phyloP scores from a whole-genome alignment of 2,797 vertebrate species.

The Clarias pachynema region DNA sequence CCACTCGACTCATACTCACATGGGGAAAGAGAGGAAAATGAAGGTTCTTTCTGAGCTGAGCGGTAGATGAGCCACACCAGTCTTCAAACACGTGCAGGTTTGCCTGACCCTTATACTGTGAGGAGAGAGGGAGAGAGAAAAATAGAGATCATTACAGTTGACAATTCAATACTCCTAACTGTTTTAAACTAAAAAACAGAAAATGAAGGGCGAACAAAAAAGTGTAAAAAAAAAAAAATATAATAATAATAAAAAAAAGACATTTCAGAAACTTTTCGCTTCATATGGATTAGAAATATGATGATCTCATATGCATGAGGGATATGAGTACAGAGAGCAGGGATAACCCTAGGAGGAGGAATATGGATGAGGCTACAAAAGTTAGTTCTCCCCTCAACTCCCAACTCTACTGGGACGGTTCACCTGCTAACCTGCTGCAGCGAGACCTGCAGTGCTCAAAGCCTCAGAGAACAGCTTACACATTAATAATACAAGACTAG shows the following conservation, averaged over 20 bases:
- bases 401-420: background rate
- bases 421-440: slow-evolving; percentile 17
- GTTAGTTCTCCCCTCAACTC: slow-evolving; percentile 2
- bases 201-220: background rate
- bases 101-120: slow-evolving; percentile 90
- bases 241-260: too few species aligned
- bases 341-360: slow-evolving; percentile 17
- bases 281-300: background rate
- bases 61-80: slow-evolving; percentile 91
- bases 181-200: background rate
- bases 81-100: slow-evolving; percentile 98
- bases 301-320: background rate
- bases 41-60: slow-evolving; percentile 90
- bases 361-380: background rate
- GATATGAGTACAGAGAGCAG: slow-evolving; percentile 10
- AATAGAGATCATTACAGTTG: background rate
- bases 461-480: slow-evolving; percentile 6
- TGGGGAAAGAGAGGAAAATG: slow-evolving; percentile 96
- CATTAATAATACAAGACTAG: slow-evolving; percentile 45
- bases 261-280: background rate
- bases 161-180: background rate
- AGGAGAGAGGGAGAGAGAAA: slow-evolving; percentile 1
- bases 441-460: slow-evolving; percentile 20
- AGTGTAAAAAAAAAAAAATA: background rate
- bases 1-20: slow-evolving; percentile 76